These are phyloP conservation scores for Megalops atlanticus DNA, from an alignment of 2,113 vertebrate species.

Conservation along the genomic window DNA sequence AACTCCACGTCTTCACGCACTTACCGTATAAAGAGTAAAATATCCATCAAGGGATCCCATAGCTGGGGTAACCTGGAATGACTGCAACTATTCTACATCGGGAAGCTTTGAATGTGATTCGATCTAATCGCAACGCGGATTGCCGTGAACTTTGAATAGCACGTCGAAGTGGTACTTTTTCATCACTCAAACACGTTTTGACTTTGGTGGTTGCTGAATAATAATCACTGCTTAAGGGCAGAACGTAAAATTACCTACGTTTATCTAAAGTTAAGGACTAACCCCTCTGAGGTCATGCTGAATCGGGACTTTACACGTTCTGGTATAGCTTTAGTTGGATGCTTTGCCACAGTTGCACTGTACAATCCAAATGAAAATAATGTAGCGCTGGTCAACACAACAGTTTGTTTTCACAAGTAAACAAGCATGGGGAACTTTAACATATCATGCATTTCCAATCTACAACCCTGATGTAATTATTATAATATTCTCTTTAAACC, in stretches of 20 bases:
- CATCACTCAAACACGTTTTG: neutral
- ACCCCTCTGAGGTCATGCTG: neutral
- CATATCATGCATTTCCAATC: no score
- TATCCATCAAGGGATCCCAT: constrained; percentile 30
- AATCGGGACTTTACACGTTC: neutral
- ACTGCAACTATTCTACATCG: neutral
- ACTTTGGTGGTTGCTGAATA: neutral
- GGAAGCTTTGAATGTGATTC: neutral
- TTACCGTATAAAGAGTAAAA: constrained; percentile 20
- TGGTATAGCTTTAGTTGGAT: neutral
- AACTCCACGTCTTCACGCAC: constrained; percentile 48
- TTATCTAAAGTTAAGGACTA: neutral
- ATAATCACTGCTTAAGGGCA: neutral
- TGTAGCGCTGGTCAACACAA: neutral
- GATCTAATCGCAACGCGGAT: neutral
- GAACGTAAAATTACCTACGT: neutral
- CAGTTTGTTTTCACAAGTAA: neutral
- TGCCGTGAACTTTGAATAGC: neutral
- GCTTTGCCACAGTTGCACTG: neutral
- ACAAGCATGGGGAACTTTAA: neutral
- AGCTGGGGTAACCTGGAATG: neutral
- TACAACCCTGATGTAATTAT: no score
- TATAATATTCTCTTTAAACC: neutral
- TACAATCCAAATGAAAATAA: neutral
- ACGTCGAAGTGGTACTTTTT: neutral